Conservation (phyloP, 2,888 invertebrate species). For the Colostygia pectinataria region DNA sequence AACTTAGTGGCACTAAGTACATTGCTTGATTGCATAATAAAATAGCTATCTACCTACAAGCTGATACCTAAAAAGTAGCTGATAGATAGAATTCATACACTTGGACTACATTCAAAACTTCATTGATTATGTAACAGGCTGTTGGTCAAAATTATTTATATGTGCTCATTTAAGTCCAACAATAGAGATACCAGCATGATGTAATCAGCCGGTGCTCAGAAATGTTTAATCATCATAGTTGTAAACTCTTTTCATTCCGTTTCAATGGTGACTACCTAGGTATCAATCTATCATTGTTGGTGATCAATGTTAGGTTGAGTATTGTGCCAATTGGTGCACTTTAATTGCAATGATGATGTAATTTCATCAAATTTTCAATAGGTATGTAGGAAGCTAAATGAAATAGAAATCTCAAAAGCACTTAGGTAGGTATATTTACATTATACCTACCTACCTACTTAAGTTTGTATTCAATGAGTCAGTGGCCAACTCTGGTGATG, state of each 20-base stretch:
- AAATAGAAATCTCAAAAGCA: no score
- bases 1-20: no score
- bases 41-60: no score
- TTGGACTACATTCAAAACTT: background rate
- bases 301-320: slow-evolving; percentile 37
- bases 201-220: slow-evolving; percentile 51
- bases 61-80: no score
- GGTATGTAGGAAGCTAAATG: no score
- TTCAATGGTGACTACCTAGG: slow-evolving; percentile 54
- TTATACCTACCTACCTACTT: no score
- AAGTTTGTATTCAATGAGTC: no score
- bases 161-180: slow-evolving; percentile 2
- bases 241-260: slow-evolving; percentile 51
- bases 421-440: no score
- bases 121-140: background rate
- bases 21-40: no score
- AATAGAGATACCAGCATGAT: slow-evolving; percentile 41
- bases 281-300: slow-evolving; percentile 45
- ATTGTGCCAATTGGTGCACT: slow-evolving; percentile 53
- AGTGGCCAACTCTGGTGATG: no score
- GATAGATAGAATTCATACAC: no score
- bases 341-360: slow-evolving; percentile 43
- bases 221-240: slow-evolving; percentile 55
- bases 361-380: slow-evolving; percentile 33
- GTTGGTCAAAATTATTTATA: background rate